Evolutionary conservation across 2,888 invertebrate species (phyloP).

Genomic region (Drosophila mimetica): DNA sequence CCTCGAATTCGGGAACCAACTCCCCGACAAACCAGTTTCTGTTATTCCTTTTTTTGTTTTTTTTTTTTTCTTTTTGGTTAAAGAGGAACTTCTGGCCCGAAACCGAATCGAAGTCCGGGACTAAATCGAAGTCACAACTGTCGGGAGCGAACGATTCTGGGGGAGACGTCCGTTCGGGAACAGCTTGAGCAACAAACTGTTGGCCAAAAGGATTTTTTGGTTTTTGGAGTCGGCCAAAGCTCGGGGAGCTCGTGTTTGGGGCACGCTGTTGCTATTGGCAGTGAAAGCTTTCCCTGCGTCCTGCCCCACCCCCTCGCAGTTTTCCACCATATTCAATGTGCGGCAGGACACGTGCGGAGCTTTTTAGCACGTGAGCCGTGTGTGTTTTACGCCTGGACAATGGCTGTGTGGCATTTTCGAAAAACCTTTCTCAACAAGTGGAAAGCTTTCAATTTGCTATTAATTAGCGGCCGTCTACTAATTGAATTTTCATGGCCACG

Average conservation of each 20-base stretch:
- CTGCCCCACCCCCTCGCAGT: background rate
- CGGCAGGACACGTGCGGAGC: slow-evolving; percentile 47
- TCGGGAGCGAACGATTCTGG: slow-evolving; percentile 30
- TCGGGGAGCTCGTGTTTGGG: slow-evolving; percentile 49
- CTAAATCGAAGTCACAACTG: slow-evolving; percentile 30
- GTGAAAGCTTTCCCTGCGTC: slow-evolving; percentile 34
- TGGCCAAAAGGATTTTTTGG: slow-evolving; percentile 61
- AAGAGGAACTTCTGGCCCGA: slow-evolving; percentile 30
- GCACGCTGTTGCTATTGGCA: slow-evolving; percentile 56
- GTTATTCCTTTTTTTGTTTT: slow-evolving; percentile 11
- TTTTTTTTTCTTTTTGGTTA: slow-evolving; percentile 10
- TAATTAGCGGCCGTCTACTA: slow-evolving; percentile 65
- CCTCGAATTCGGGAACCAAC: slow-evolving; percentile 21
- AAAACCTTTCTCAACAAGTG: slow-evolving; percentile 69
- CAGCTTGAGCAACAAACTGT: slow-evolving; percentile 84
- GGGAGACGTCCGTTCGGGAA: slow-evolving; percentile 73
- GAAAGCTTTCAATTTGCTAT: slow-evolving; percentile 69
- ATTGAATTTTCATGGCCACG: slow-evolving; percentile 70
- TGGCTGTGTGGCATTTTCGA: slow-evolving; percentile 32
- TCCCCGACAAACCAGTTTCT: slow-evolving; percentile 13
- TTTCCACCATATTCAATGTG: slow-evolving; percentile 11
- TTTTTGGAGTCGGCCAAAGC: slow-evolving; percentile 44
- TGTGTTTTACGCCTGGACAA: slow-evolving; percentile 32
- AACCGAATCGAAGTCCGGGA: slow-evolving; percentile 29
- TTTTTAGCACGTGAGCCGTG: slow-evolving; percentile 46